phyloP scores from a whole-genome alignment of 2,113 vertebrate genomes.

The Zosterops lateralis region DNA sequence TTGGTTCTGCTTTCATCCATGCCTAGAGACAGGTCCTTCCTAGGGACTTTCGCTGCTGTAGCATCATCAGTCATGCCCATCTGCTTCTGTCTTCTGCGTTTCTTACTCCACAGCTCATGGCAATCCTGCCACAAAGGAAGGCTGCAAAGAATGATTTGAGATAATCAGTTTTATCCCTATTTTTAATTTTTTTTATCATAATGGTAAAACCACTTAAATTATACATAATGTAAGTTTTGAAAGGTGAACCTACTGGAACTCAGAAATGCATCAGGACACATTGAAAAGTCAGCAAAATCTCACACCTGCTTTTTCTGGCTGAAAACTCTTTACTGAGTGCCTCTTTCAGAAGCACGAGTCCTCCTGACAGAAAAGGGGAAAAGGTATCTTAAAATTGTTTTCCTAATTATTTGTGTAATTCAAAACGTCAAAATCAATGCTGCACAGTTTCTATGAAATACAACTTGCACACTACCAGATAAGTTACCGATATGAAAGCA shows the following conservation, averaged over 20 bases:
- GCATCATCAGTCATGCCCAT: slow-evolving; percentile 88
- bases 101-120: slow-evolving; percentile 99
- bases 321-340: neutral
- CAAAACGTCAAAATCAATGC: neutral
- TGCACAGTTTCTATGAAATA: neutral
- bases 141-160: slow-evolving; percentile 61
- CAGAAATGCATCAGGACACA: neutral
- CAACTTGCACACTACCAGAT: neutral
- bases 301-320: neutral
- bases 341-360: neutral
- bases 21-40: slow-evolving; percentile 89
- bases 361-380: neutral
- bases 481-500: neutral
- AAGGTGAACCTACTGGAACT: neutral
- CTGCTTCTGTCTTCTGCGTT: slow-evolving; percentile 95
- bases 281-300: neutral
- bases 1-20: slow-evolving; percentile 94
- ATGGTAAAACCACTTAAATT: neutral
- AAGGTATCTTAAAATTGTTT: neutral
- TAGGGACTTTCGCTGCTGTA: slow-evolving; percentile 85
- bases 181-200: neutral
- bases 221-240: neutral
- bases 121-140: slow-evolving; percentile 99
- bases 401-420: neutral
- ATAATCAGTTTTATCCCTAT: neutral